phyloP scores from a whole-genome alignment of 2,888 invertebrate genomes.

The Hydroisotoma schaefferi region DNA sequence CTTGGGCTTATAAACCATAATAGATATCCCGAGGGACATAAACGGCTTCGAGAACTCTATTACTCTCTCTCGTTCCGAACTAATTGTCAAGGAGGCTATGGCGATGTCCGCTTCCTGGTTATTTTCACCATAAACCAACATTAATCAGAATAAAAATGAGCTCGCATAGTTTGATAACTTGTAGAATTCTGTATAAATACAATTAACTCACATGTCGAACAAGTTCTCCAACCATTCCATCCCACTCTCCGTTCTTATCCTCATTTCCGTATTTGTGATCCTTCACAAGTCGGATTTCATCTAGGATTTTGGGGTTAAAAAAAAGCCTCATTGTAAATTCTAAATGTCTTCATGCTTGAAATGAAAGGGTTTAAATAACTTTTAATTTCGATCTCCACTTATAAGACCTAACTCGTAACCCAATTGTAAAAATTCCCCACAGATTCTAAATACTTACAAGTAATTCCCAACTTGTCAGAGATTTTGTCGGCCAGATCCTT shows the following conservation, averaged over 20 bases:
- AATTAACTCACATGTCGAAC: conserved; percentile 69
- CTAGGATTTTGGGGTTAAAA: conserved; percentile 54
- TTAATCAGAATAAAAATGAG: too few relatives aligned
- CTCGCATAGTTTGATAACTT: too few relatives aligned
- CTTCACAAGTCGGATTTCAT: conserved; percentile 77
- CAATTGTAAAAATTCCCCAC: too few relatives aligned
- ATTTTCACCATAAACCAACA: too few relatives aligned
- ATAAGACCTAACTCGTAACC: too few relatives aligned
- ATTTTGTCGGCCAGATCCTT: conserved; percentile 68
- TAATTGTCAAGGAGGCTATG: conserved; percentile 91
- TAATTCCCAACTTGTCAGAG: conserved; percentile 70
- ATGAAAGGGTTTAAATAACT: neutral
- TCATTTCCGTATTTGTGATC: conserved; percentile 81
- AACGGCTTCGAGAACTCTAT: conserved; percentile 88
- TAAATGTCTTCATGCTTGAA: neutral
- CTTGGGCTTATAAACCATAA: conserved; percentile 72
- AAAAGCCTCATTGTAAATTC: neutral
- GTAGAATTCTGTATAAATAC: too few relatives aligned
- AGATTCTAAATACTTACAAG: conserved; percentile 62
- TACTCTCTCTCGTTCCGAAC: conserved; percentile 86
- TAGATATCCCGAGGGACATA: conserved; percentile 92
- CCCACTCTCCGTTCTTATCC: conserved; percentile 75
- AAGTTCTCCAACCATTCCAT: conserved; percentile 82
- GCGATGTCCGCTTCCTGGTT: conserved; percentile 93
- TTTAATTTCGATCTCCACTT: too few relatives aligned